Conservation (phyloP, 2,797 vertebrate genomes). For the Todus mexicanus region DNA sequence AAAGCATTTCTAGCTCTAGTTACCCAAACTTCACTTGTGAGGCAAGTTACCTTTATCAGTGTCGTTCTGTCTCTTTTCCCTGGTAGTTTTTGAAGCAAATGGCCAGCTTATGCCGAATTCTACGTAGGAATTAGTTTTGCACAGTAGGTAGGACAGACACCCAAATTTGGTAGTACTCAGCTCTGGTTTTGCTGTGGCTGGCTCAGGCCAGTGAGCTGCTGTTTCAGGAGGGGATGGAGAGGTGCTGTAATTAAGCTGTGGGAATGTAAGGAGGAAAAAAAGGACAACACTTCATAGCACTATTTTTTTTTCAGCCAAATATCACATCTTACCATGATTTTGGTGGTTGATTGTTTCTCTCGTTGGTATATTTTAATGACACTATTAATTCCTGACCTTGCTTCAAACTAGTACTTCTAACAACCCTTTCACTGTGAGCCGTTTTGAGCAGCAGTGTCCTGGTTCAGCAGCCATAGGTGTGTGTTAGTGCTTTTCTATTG, state of each 20-base stretch:
- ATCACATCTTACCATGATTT: fast-evolving
- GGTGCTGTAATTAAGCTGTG: neutral
- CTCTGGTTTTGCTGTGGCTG: neutral
- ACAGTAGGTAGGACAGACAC: neutral
- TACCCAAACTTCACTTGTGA: neutral
- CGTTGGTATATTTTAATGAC: neutral
- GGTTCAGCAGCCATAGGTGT: neutral
- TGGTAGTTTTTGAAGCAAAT: neutral
- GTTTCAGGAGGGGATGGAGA: neutral
- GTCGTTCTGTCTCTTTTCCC: neutral
- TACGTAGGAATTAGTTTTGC: neutral
- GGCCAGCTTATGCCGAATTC: neutral
- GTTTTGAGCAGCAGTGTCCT: neutral
- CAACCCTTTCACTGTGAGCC: neutral
- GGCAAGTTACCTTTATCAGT: neutral
- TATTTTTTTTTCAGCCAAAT: neutral
- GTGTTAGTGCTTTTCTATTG: neutral
- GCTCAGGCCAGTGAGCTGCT: neutral
- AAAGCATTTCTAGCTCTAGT: neutral
- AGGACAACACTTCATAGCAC: neutral
- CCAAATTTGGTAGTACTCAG: no score
- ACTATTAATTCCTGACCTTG: neutral
- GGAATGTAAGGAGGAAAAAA: neutral
- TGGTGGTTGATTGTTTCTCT: neutral
- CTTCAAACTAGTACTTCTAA: neutral